A percentile compares a stretch with the other conserved stretches of the same genome.
Evolutionary conservation across 2,797 vertebrate species (phyloP).

Genomic region (Triplophysa bombifrons): DNA sequence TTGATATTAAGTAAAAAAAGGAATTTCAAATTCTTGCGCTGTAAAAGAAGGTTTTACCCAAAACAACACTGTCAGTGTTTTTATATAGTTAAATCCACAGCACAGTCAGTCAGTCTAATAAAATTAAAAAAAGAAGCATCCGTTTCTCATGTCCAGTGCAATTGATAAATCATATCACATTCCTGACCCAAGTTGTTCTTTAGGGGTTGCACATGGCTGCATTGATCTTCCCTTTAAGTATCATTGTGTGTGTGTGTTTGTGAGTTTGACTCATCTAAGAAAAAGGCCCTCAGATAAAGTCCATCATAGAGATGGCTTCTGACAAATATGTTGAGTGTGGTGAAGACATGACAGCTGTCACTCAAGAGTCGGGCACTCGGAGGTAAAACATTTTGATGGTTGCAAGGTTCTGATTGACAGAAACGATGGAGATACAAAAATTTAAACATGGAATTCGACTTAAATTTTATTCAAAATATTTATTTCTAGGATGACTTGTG

Average conservation of each 20-base stretch:
- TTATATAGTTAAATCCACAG: neutral
- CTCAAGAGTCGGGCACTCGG: conserved; percentile 67
- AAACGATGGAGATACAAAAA: neutral
- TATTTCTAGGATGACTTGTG: no score
- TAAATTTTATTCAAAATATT: neutral
- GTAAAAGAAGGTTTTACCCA: neutral
- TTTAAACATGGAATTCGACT: neutral
- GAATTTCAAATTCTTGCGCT: neutral
- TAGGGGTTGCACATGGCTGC: conserved; percentile 46
- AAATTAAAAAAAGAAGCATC: conserved; percentile 20
- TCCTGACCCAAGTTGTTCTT: neutral
- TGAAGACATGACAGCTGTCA: conserved; percentile 79
- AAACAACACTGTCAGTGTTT: neutral
- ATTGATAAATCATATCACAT: conserved; percentile 34
- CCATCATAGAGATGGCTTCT: conserved; percentile 72
- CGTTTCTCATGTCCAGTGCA: neutral
- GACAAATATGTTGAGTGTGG: conserved; percentile 73
- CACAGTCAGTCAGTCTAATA: neutral
- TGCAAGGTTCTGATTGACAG: neutral
- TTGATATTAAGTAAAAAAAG: neutral
- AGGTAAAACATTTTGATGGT: conserved; percentile 52
- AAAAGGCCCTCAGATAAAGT: conserved; percentile 67
- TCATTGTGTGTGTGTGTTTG: conserved; percentile 3
- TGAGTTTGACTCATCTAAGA: conserved; percentile 54
- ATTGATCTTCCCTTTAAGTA: conserved; percentile 49